Conservation (phyloP, 2,797 vertebrate genomes). For the Syncerus caffer region DNA sequence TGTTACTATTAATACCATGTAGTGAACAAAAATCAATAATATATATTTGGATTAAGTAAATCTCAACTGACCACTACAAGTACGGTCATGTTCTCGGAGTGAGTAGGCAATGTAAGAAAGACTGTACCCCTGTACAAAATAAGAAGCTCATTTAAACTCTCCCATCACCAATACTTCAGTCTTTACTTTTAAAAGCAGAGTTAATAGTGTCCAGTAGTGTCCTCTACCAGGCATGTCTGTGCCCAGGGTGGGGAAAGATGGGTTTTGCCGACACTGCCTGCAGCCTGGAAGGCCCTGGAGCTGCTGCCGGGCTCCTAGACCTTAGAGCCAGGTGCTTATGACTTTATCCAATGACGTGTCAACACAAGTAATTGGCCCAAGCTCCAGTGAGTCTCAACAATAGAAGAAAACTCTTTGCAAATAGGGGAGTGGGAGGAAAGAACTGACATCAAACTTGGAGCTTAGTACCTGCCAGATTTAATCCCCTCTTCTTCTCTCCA, state of each 20-base stretch:
- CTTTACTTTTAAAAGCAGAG: neutral
- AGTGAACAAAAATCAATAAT: neutral
- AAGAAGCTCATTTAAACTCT: neutral
- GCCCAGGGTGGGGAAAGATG: neutral
- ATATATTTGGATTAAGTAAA: neutral
- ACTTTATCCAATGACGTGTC: slow-evolving; percentile 65
- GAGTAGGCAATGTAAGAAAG: neutral
- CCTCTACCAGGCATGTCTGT: neutral
- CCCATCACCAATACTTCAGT: neutral
- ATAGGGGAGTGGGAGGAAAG: slow-evolving; percentile 45
- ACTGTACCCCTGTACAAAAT: neutral
- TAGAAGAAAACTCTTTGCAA: slow-evolving; percentile 62
- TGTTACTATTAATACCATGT: neutral
- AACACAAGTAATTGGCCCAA: slow-evolving; percentile 69
- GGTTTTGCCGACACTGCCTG: neutral
- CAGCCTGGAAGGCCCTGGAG: neutral
- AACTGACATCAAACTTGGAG: slow-evolving; percentile 55
- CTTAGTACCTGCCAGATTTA: slow-evolving; percentile 72
- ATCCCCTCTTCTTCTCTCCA: slow-evolving; percentile 58
- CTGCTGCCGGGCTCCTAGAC: neutral
- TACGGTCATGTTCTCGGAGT: neutral
- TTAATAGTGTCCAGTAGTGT: neutral
- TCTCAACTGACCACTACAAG: neutral
- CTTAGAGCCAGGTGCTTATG: slow-evolving; percentile 25
- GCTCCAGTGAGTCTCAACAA: slow-evolving; percentile 64